phyloP scores from a whole-genome alignment of 2,888 invertebrate species.

The Zhuqinia jingwanae region DNA sequence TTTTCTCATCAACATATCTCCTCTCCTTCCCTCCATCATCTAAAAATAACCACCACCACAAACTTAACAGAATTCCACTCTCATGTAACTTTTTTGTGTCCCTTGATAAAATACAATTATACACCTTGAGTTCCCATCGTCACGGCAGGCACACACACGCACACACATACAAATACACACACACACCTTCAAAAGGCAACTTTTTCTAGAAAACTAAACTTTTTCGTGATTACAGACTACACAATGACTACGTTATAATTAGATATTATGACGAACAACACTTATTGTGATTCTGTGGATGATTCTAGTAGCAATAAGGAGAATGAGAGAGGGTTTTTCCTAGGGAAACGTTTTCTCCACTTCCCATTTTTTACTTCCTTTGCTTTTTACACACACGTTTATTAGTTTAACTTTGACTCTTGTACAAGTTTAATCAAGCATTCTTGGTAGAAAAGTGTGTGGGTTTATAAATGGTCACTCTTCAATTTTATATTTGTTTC shows the following conservation, averaged over 20 bases:
- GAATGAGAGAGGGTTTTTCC: not conserved
- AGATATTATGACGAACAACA: slow-evolving; percentile 51
- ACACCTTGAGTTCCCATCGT: slow-evolving; percentile 2
- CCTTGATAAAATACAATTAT: slow-evolving; percentile 9
- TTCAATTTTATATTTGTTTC: too few species aligned
- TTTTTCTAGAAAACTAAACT: slow-evolving; percentile 36
- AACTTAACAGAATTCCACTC: not conserved
- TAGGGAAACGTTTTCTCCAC: not conserved
- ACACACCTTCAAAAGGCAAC: slow-evolving; percentile 17
- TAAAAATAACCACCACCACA: not conserved
- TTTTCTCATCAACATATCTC: slow-evolving; percentile 6
- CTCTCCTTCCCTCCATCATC: not conserved
- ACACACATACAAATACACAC: not conserved
- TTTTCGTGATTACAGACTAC: slow-evolving; percentile 44
- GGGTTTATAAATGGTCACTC: too few species aligned
- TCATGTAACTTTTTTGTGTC: slow-evolving; percentile 18
- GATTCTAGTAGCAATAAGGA: not conserved
- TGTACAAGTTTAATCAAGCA: not conserved
- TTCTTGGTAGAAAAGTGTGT: not conserved
- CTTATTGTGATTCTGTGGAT: slow-evolving; percentile 44
- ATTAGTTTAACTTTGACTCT: not conserved
- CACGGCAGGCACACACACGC: not conserved
- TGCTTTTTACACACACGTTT: too few species aligned
- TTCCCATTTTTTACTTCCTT: not conserved
- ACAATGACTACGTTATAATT: slow-evolving; percentile 50